These are phyloP conservation scores for Andrena bicolor DNA, from an alignment of 2,888 invertebrate species.

Conservation along the genomic window DNA sequence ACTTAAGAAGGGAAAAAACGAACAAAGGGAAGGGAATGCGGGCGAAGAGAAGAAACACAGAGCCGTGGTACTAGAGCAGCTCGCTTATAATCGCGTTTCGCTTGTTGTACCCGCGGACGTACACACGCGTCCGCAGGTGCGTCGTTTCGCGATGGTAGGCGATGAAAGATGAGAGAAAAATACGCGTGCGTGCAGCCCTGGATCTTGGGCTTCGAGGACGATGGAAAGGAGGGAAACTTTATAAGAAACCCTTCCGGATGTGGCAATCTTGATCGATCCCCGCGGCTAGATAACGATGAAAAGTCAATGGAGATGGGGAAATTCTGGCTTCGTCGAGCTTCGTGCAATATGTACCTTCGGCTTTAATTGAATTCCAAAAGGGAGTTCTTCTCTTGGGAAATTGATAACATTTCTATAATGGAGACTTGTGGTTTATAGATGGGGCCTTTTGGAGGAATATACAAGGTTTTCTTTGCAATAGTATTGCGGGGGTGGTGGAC, in stretches of 20 bases:
- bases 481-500: too few relatives aligned
- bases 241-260: slow-evolving; percentile 65
- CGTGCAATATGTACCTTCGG: too few relatives aligned
- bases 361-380: too few relatives aligned
- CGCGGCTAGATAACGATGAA: slow-evolving; percentile 52
- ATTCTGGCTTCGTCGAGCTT: slow-evolving; percentile 18
- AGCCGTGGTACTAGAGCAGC: too few relatives aligned
- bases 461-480: too few relatives aligned
- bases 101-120: too few relatives aligned
- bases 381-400: too few relatives aligned
- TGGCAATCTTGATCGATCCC: slow-evolving; percentile 68
- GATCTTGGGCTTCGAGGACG: slow-evolving; percentile 42
- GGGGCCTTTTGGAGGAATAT: too few relatives aligned
- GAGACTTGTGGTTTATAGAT: too few relatives aligned
- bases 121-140: slow-evolving; percentile 21
- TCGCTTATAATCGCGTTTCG: too few relatives aligned
- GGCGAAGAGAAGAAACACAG: too few relatives aligned
- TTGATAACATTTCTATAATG: too few relatives aligned
- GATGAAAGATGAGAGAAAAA: slow-evolving; percentile 47
- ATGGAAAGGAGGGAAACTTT: slow-evolving; percentile 55
- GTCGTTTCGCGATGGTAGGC: slow-evolving; percentile 51
- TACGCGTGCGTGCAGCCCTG: slow-evolving; percentile 50
- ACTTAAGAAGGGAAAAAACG: background rate
- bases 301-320: slow-evolving; percentile 51
- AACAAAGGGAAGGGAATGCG: background rate